Conservation (phyloP, 1,140 invertebrate species). For the Scaptodrosophila lebanonensis region DNA sequence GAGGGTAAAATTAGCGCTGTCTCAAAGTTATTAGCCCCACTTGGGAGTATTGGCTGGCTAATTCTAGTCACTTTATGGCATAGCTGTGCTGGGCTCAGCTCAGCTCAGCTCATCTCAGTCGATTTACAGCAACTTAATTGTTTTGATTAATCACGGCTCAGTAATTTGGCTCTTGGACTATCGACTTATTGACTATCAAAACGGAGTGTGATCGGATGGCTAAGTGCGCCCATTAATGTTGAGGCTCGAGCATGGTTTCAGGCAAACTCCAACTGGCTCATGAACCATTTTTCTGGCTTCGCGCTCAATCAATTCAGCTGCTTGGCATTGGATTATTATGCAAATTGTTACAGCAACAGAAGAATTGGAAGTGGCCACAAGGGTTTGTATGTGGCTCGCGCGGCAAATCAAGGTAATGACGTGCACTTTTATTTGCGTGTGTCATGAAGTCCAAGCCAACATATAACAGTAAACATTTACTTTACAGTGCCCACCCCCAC, state of each 20-base stretch:
- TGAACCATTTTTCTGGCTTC: too few relatives aligned
- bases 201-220: slow-evolving; percentile 30
- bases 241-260: slow-evolving; percentile 6
- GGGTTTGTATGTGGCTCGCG: background rate
- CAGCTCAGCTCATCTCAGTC: slow-evolving; percentile 42
- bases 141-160: slow-evolving; percentile 61
- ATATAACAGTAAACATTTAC: slow-evolving; percentile 31
- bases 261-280: too few relatives aligned
- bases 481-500: slow-evolving; percentile 58
- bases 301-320: slow-evolving; percentile 23
- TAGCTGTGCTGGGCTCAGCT: slow-evolving; percentile 31
- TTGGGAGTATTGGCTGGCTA: slow-evolving; percentile 71
- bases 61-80: slow-evolving; percentile 66
- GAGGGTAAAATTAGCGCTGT: slow-evolving; percentile 75
- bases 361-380: too few relatives aligned
- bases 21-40: slow-evolving; percentile 72
- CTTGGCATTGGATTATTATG: slow-evolving; percentile 9
- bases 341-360: background rate
- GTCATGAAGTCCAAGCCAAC: slow-evolving; percentile 9
- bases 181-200: slow-evolving; percentile 14
- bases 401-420: slow-evolving; percentile 69
- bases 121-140: slow-evolving; percentile 71
- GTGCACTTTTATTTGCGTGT: slow-evolving; percentile 64
- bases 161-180: slow-evolving; percentile 27
- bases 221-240: too few relatives aligned